A percentile compares a stretch with the other conserved stretches of the same genome.
These are phyloP conservation scores for Drosophila atripex DNA, from an alignment of 2,888 invertebrate genomes.

Conservation along the genomic window DNA sequence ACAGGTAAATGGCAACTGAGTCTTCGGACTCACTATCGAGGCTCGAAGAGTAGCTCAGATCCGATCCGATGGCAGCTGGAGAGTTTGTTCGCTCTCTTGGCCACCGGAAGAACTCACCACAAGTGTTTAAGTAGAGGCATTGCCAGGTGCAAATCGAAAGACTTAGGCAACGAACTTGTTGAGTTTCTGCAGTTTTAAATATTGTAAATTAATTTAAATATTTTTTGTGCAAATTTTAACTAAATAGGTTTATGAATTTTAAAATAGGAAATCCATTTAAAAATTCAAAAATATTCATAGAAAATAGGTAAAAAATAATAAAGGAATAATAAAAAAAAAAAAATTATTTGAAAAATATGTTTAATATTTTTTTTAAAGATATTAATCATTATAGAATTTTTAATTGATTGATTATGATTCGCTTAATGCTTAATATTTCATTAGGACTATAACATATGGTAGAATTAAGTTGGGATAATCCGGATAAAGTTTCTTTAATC, in stretches of 20 bases:
- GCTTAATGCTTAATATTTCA: background rate
- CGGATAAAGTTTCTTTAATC: background rate
- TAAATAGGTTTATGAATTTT: too few species aligned
- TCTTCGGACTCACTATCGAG: conserved; percentile 36
- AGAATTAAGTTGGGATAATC: background rate
- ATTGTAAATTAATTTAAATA: background rate
- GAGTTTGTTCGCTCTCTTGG: conserved; percentile 19
- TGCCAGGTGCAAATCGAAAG: conserved; percentile 50
- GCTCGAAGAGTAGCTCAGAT: background rate
- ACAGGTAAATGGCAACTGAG: conserved; percentile 81
- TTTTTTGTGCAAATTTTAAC: too few species aligned
- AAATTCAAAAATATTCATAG: too few species aligned
- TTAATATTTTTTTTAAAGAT: background rate
- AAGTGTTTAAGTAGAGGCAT: conserved; percentile 34
- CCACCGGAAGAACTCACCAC: conserved; percentile 9
- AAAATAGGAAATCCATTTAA: too few species aligned
- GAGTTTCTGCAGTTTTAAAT: background rate
- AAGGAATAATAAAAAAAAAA: too few species aligned
- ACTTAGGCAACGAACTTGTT: conserved; percentile 61
- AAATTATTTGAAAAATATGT: too few species aligned
- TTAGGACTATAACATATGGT: background rate
- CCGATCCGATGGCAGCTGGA: conserved; percentile 1
- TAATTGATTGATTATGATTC: too few species aligned
- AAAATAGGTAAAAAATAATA: too few species aligned
- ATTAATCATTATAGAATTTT: too few species aligned